Percentiles rank a stretch among this genome's conserved stretches.
These are phyloP conservation scores for Drymodes brunneopygia DNA, from an alignment of 2,113 vertebrate species.

Conservation along the genomic window DNA sequence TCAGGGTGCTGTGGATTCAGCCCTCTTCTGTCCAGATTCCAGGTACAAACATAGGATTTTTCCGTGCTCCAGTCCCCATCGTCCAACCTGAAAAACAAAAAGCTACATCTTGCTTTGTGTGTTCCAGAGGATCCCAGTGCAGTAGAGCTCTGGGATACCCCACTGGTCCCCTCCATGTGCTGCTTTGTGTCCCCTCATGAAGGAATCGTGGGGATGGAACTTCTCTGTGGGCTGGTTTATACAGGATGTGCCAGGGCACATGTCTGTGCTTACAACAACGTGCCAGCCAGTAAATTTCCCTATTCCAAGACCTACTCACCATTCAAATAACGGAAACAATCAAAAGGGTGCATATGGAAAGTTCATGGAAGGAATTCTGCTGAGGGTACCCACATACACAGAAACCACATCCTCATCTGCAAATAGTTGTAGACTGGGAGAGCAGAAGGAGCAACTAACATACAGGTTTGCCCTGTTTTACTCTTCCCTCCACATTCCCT, in stretches of 20 bases:
- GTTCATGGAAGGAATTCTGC: neutral
- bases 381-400: neutral
- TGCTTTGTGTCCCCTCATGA: neutral
- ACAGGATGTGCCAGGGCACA: neutral
- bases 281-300: neutral
- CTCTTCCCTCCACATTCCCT: neutral
- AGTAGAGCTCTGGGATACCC: neutral
- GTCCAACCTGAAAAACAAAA: conserved; percentile 70
- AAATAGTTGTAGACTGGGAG: neutral
- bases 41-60: conserved; percentile 83
- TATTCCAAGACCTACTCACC: neutral
- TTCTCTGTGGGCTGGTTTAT: neutral
- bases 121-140: neutral
- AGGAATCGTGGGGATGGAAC: neutral
- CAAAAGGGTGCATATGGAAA: neutral
- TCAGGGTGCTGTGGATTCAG: conserved; percentile 78
- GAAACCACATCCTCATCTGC: neutral
- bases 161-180: accelerated
- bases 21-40: conserved; percentile 87
- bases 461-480: neutral
- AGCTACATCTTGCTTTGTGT: neutral
- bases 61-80: conserved; percentile 87
- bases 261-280: neutral
- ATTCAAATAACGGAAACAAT: neutral
- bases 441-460: neutral